Evolutionary conservation across 2,888 invertebrate genomes (phyloP).

Genomic region (Hybos culiciformis): DNA sequence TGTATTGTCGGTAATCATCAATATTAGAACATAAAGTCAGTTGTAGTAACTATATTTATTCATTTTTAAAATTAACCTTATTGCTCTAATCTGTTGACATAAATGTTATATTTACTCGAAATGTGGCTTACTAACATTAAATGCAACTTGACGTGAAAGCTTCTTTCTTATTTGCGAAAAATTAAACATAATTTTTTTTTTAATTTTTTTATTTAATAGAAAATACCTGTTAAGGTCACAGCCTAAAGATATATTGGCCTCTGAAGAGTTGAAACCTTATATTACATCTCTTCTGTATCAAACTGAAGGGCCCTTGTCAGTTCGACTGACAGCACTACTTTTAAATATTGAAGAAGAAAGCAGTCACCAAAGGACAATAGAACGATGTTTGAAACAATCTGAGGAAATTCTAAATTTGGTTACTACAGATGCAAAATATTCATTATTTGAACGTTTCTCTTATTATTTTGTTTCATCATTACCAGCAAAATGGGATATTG

Average conservation of each 20-base stretch:
- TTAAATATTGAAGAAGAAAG: constrained; percentile 66
- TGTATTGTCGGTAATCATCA: no score
- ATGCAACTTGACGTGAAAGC: no score
- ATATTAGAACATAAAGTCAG: no score
- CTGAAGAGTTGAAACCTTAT: constrained; percentile 74
- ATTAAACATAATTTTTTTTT: no score
- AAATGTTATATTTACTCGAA: no score
- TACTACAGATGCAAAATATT: constrained; percentile 25
- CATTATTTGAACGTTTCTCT: constrained; percentile 35
- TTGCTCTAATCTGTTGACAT: not conserved
- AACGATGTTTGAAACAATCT: constrained; percentile 75
- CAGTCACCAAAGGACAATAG: constrained; percentile 65
- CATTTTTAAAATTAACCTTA: not conserved
- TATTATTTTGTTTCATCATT: constrained; percentile 59
- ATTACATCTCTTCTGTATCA: constrained; percentile 48
- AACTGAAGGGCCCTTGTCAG: constrained; percentile 58
- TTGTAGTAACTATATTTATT: no score
- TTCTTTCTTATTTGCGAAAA: no score
- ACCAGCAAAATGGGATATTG: constrained; percentile 62
- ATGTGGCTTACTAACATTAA: no score
- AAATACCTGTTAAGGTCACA: constrained; percentile 56
- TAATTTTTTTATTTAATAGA: constrained; percentile 36
- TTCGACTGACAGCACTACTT: constrained; percentile 60
- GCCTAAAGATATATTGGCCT: constrained; percentile 63
- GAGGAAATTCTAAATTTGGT: constrained; percentile 56